Conservation (phyloP, 2,797 vertebrate genomes). For the Trematocara caparti region DNA sequence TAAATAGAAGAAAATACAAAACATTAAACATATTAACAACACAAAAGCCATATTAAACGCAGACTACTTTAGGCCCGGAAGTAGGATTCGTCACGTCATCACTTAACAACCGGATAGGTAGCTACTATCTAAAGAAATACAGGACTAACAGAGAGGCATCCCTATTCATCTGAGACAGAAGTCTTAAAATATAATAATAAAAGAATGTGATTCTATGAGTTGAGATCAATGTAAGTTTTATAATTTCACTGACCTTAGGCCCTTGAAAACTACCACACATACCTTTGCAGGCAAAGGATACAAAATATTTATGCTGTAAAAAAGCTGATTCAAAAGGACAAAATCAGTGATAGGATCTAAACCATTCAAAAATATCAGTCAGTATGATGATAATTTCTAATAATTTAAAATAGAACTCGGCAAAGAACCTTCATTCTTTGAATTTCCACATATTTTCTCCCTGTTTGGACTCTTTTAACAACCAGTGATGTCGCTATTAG, state of each 20-base stretch:
- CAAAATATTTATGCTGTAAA: neutral
- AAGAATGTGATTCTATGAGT: neutral
- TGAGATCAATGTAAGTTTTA: neutral
- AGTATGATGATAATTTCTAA: neutral
- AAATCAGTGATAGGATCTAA: neutral
- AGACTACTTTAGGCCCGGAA: no score
- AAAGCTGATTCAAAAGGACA: neutral
- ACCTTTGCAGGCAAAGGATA: neutral
- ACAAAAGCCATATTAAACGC: no score
- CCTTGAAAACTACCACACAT: neutral
- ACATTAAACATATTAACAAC: no score
- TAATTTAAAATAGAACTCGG: neutral
- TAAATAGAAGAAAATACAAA: no score
- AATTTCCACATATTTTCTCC: neutral
- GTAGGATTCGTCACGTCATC: no score
- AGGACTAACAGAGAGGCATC: neutral
- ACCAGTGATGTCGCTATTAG: neutral
- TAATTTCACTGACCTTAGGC: neutral
- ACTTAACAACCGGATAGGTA: neutral
- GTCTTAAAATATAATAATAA: neutral
- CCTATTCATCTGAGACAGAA: neutral
- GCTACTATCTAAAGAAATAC: neutral
- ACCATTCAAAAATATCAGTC: neutral
- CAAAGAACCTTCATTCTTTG: neutral
- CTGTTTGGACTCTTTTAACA: neutral